A percentile compares a stretch with the other conserved stretches of the same genome.
phyloP scores from a whole-genome alignment of 2,797 vertebrate species.

The Xenentodon cancila region DNA sequence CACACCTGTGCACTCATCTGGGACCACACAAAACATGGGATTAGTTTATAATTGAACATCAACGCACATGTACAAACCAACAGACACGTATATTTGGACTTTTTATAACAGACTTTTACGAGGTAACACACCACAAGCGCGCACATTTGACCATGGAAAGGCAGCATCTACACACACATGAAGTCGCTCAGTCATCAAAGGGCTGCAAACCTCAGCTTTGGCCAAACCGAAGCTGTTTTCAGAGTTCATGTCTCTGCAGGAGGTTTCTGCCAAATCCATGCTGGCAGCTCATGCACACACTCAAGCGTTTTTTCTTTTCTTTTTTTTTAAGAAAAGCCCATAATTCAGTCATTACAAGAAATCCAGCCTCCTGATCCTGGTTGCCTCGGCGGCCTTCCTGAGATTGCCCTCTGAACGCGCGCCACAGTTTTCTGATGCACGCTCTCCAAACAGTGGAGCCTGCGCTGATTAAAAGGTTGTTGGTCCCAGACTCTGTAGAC shows the following conservation, averaged over 20 bases:
- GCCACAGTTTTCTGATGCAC: conserved; percentile 17
- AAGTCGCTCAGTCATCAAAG: conserved; percentile 33
- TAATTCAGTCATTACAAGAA: conserved; percentile 57
- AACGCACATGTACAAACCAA: background rate
- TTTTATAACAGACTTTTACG: conserved; percentile 61
- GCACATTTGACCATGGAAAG: background rate
- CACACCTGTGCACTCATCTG: background rate
- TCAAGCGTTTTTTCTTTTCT: background rate
- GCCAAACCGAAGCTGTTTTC: conserved; percentile 28
- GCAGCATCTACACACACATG: conserved; percentile 4
- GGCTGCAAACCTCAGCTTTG: conserved; percentile 38
- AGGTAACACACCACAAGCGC: conserved; percentile 63
- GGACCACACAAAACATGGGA: background rate
- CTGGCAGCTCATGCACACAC: conserved; percentile 24
- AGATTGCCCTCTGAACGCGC: conserved; percentile 1
- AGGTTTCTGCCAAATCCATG: conserved; percentile 22
- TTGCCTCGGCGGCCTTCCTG: conserved; percentile 24
- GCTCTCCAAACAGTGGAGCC: conserved; percentile 6
- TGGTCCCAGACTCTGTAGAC: background rate
- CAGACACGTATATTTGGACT: background rate
- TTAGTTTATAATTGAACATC: conserved; percentile 5
- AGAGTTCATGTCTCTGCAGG: conserved; percentile 46
- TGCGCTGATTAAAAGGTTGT: conserved; percentile 51
- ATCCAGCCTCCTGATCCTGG: conserved; percentile 29
- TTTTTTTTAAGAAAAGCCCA: conserved; percentile 33